Percentiles rank a stretch among this genome's conserved stretches.
Conservation (phyloP, 2,113 vertebrate genomes). For the Clarias macrocephalus region DNA sequence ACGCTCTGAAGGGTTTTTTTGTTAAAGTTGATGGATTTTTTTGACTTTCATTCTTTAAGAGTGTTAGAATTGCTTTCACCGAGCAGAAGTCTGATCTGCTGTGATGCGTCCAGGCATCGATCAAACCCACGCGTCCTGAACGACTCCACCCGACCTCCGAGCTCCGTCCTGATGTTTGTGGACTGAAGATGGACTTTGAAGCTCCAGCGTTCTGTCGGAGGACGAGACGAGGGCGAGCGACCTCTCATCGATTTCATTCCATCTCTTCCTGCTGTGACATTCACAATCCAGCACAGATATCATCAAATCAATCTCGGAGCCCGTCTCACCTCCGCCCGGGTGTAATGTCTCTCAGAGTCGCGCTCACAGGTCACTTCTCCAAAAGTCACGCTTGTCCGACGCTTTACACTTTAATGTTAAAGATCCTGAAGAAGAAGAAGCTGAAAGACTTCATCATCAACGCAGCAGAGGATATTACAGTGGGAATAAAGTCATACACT, state of each 20-base stretch:
- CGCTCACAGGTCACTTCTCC: slow-evolving; percentile 16
- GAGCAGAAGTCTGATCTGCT: slow-evolving; percentile 60
- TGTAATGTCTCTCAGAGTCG: slow-evolving; percentile 70
- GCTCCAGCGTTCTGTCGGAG: slow-evolving; percentile 48
- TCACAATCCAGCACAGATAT: slow-evolving; percentile 71
- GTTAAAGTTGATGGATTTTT: background rate
- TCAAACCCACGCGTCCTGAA: slow-evolving; percentile 60
- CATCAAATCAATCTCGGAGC: slow-evolving; percentile 71
- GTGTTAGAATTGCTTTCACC: slow-evolving; percentile 56
- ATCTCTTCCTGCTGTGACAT: slow-evolving; percentile 76
- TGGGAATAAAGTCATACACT: background rate
- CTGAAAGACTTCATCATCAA: background rate
- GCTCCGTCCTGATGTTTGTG: slow-evolving; percentile 66
- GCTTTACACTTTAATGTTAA: background rate
- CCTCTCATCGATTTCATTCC: slow-evolving; percentile 75
- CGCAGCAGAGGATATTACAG: background rate
- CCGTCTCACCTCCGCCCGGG: slow-evolving; percentile 69
- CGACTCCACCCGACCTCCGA: slow-evolving; percentile 64
- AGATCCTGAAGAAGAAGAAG: background rate
- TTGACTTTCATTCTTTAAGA: slow-evolving; percentile 33
- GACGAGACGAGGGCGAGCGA: slow-evolving; percentile 67
- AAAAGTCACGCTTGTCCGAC: background rate
- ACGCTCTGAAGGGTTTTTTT: background rate
- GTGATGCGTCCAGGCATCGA: slow-evolving; percentile 70
- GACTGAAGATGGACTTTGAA: slow-evolving; percentile 70